phyloP scores from a whole-genome alignment of 2,113 vertebrate genomes.

The Tautogolabrus adspersus region DNA sequence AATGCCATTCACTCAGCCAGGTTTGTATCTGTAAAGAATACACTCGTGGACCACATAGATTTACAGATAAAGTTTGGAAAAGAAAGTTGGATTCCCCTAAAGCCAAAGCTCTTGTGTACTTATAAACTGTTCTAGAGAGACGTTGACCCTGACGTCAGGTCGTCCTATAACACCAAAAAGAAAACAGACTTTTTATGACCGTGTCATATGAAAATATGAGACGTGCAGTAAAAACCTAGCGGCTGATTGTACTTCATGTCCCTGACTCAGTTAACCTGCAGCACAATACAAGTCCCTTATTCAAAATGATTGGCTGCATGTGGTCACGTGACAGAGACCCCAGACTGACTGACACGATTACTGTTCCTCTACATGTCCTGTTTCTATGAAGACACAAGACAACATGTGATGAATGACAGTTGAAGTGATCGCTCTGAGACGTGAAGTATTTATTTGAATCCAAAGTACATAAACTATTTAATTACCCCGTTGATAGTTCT shows the following conservation, averaged over 20 bases:
- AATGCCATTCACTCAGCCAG: too few species aligned
- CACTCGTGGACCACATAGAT: too few species aligned
- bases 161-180: too few species aligned
- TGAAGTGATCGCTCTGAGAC: background rate
- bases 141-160: background rate
- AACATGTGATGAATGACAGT: background rate
- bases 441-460: background rate
- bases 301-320: background rate
- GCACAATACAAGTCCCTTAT: background rate
- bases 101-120: too few species aligned
- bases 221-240: background rate
- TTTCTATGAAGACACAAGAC: background rate
- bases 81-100: too few species aligned
- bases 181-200: background rate
- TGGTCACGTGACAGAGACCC: slow-evolving; percentile 32
- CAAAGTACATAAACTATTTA: background rate
- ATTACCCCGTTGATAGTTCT: too few species aligned
- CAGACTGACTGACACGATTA: background rate
- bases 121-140: too few species aligned
- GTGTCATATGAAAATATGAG: background rate
- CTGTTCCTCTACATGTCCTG: background rate
- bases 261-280: background rate
- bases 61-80: too few species aligned
- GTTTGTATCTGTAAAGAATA: too few species aligned
- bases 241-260: background rate